Evolutionary conservation across 2,113 vertebrate genomes (phyloP), one percentile per base, ranked within the genome.

Genomic region (Lontra canadensis): DNA sequence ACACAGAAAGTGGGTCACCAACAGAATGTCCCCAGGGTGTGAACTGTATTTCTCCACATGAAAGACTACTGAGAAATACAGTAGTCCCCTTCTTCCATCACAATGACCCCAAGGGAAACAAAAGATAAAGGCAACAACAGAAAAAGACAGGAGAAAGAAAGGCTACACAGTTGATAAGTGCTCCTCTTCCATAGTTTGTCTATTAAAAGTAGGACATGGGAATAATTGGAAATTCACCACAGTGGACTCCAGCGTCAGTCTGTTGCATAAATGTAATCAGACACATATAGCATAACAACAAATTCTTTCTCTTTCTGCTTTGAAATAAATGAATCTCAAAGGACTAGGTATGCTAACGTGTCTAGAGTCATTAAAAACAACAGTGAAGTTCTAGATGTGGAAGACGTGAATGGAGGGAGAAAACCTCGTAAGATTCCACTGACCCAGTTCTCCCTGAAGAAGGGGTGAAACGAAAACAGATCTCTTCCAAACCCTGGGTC

Each of bases 1-100:
- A 81, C 31, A 74, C n/a, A 57, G 83, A 82, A 96, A 97, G 52
- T 86, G 31, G 93, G 86, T 89, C 94, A 98, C 67, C 26, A 73
- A 86, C n/a, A 95, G 78, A 88, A 47, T 29, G 52, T 57, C 25
- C 91, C 21, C 52, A 96, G 39, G n/a, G n/a, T 25, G 4, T 44
- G n/a, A 92, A 96, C 23, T 52, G 15, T 63, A 29, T 52, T 79
- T 95, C 52, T 74, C 47, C 74, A 89, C n/a, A 83, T 7, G 39
- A 91, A 95, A 91, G 87, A n/a, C 65, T 57, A 42, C 59, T 67
- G 59, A 86, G 82, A 93, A 85, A 88, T 8, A 86, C 59, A 80
- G 78, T 3, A 11, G n/a, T 57, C 44, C 59, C 52, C 36, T 95
- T 52, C 74, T 57, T 86, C 79, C 42, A 91, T 55, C 89, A 94